Evolutionary conservation across 2,888 invertebrate genomes (phyloP), one percentile per base, ranked within the genome.

Genomic region (Amblyjoppa fuscipennis): DNA sequence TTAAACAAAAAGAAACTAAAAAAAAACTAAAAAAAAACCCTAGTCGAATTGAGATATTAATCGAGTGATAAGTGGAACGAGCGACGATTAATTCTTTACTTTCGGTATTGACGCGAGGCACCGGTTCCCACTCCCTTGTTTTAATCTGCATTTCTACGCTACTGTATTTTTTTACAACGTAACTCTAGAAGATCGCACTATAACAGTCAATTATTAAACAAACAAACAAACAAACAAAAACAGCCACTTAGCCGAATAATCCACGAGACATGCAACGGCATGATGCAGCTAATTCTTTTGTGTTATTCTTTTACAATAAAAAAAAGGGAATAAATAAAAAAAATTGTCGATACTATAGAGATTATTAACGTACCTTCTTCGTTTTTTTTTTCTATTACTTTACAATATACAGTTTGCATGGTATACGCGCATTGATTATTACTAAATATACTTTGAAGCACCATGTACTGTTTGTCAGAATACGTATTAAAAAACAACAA

Each of bases 401-500:
- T 70, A 80, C 38, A 56, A 61, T 81, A 41, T 71, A 53, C 34
- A 69, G 61, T 78, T 86, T 41, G 78, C 53, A 74, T 76, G 84
- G 71, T 74, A 78, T 53, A 74, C 76, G 76, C 53, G 81, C 79
- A 75, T 69, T 61, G 80, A 87, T 64, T 80, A 73, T 73, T 45
- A 61, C 83, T 85, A 74, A 81, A 84, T 76, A 85, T 80, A 84
- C 56, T 56, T 84, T 25, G 51, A 64, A 85, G 80, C 69, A 89
- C 89, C 83, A 87, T 87, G 86, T 87, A 87, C 83, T 66, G 61
- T 87, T 85, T 84, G 86, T 86, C 28, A 85, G 77, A 89, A 88
- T 84, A 87, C 88, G 88, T 64, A 81, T 80, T 84, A 61, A 68
- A 73, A 68, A 28, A 86, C 56, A 51, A 5, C 28, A 28, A 53